These are phyloP conservation scores for Agriopis leucophaearia DNA, from an alignment of 2,888 invertebrate genomes.

Conservation along the genomic window DNA sequence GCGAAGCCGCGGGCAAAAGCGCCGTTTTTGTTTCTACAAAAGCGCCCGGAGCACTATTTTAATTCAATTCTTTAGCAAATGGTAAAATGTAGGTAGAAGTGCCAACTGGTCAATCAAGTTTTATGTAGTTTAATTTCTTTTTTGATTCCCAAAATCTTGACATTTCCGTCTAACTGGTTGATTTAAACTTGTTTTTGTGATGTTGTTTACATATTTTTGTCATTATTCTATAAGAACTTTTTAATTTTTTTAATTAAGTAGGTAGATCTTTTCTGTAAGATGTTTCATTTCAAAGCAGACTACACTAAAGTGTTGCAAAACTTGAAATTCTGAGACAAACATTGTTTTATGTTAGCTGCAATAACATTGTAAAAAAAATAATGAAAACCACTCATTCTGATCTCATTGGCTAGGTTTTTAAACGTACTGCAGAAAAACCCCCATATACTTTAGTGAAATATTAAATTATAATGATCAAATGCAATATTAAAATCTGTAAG, in stretches of 20 bases:
- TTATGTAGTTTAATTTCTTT: slow-evolving; percentile 16
- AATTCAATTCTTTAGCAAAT: neutral
- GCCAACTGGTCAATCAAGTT: slow-evolving; percentile 10
- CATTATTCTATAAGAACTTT: neutral
- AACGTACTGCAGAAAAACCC: too few relatives aligned
- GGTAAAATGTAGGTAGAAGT: neutral
- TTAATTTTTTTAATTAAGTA: too few relatives aligned
- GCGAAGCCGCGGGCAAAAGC: neutral
- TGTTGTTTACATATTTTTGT: slow-evolving; percentile 11
- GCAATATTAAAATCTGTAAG: too few relatives aligned
- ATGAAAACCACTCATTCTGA: too few relatives aligned
- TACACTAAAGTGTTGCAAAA: too few relatives aligned
- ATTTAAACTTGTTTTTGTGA: slow-evolving; percentile 1
- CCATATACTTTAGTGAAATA: too few relatives aligned
- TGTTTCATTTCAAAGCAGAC: too few relatives aligned
- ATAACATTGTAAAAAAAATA: too few relatives aligned
- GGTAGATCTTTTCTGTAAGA: neutral
- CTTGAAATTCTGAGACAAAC: too few relatives aligned
- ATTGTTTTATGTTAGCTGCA: too few relatives aligned
- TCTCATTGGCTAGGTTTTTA: too few relatives aligned
- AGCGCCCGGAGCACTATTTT: neutral
- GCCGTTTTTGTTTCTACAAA: neutral
- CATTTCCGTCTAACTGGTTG: slow-evolving; percentile 11
- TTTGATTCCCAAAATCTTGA: slow-evolving; percentile 17
- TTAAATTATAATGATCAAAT: too few relatives aligned